Evolutionary conservation across 2,888 invertebrate species (phyloP).

Genomic region (Drosophila kanekoi): DNA sequence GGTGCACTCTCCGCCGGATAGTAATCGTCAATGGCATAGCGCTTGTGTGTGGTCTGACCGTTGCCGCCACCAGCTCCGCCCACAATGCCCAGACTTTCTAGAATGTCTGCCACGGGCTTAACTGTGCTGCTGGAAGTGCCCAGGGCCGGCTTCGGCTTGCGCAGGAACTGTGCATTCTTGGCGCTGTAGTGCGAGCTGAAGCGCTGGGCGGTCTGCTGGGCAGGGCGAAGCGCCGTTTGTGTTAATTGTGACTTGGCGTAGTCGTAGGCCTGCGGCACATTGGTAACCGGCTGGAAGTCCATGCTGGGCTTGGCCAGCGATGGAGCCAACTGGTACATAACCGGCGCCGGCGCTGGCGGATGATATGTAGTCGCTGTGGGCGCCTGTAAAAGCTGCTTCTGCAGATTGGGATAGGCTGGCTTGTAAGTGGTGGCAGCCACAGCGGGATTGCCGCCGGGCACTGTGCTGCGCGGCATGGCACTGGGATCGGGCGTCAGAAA

Average conservation of each 20-base stretch:
- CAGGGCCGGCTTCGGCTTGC: constrained; percentile 50
- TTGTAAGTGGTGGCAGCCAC: constrained; percentile 86
- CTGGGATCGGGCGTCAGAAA: constrained; percentile 78
- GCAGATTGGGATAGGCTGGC: constrained; percentile 80
- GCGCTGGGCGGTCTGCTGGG: constrained; percentile 59
- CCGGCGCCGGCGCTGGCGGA: constrained; percentile 69
- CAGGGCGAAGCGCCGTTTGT: not conserved
- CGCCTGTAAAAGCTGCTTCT: constrained; percentile 58
- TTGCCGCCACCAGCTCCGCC: constrained; percentile 62
- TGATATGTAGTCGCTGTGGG: constrained; percentile 80
- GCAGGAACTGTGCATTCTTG: constrained; percentile 79
- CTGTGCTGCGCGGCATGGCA: constrained; percentile 72
- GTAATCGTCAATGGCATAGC: constrained; percentile 76
- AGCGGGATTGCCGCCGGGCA: constrained; percentile 78
- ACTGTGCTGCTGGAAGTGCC: constrained; percentile 57
- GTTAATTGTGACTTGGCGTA: constrained; percentile 12
- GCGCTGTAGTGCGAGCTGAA: constrained; percentile 86
- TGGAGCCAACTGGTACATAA: constrained; percentile 69
- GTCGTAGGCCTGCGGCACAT: constrained; percentile 40
- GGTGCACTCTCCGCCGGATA: constrained; percentile 80
- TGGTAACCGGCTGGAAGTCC: constrained; percentile 69
- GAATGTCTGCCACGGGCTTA: constrained; percentile 79
- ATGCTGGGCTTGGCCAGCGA: constrained; percentile 48
- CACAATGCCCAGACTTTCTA: constrained; percentile 81
- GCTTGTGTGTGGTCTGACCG: constrained; percentile 60